Conservation (phyloP, 2,888 invertebrate species). For the Thymelicus sylvestris region DNA sequence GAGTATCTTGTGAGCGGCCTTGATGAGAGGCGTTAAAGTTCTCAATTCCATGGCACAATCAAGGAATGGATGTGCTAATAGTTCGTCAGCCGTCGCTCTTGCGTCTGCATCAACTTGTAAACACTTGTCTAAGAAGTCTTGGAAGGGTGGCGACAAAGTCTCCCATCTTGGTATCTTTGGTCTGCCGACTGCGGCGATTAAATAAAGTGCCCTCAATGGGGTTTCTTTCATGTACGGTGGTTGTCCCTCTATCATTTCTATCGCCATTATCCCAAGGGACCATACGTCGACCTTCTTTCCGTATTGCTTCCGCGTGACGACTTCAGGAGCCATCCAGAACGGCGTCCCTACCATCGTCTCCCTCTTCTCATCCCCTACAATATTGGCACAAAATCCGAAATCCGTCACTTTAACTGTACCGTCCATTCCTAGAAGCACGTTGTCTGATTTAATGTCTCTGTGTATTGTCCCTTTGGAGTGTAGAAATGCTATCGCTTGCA, state of each 20-base stretch:
- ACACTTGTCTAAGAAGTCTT: slow-evolving; percentile 94
- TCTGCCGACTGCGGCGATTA: slow-evolving; percentile 97
- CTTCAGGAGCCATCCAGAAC: slow-evolving; percentile 99
- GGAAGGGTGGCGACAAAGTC: slow-evolving; percentile 90
- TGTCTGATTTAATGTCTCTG: slow-evolving; percentile 99
- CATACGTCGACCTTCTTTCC: slow-evolving; percentile 97
- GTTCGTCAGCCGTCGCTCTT: slow-evolving; percentile 90
- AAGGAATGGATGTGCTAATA: slow-evolving; percentile 92
- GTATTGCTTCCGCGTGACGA: slow-evolving; percentile 96
- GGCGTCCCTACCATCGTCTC: slow-evolving; percentile 99
- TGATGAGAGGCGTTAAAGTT: slow-evolving; percentile 94
- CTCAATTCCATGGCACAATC: slow-evolving; percentile 91
- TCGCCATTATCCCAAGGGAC: slow-evolving; percentile 99
- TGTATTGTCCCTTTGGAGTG: slow-evolving; percentile 96
- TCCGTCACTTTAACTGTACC: slow-evolving; percentile 97
- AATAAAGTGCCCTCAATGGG: slow-evolving; percentile 95
- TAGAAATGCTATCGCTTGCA: slow-evolving; percentile 95
- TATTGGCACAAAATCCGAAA: slow-evolving; percentile 99
- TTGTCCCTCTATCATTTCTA: slow-evolving; percentile 97
- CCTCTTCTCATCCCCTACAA: slow-evolving; percentile 96
- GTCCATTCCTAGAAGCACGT: slow-evolving; percentile 96
- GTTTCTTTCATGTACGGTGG: slow-evolving; percentile 98
- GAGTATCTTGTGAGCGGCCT: slow-evolving; percentile 94
- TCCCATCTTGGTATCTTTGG: slow-evolving; percentile 95
- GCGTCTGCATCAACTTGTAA: slow-evolving; percentile 93